Percentiles rank a stretch among this genome's conserved stretches.
phyloP scores from a whole-genome alignment of 2,113 vertebrate species.

The Calyptommatus sinebrachiatus region DNA sequence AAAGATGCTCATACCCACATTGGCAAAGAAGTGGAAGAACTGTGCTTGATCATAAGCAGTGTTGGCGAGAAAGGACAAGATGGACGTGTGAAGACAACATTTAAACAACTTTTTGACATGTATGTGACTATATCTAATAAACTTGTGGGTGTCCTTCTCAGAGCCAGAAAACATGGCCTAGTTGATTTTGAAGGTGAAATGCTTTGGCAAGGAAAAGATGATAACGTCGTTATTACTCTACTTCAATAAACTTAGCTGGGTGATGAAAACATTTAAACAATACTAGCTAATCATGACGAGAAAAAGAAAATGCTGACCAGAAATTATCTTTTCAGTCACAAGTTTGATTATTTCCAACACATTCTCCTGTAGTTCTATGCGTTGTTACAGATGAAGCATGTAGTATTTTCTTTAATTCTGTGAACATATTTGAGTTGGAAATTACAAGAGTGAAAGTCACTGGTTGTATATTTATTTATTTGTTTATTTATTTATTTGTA shows the following conservation, averaged over 20 bases:
- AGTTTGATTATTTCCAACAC: neutral
- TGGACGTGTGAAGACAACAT: slow-evolving; percentile 69
- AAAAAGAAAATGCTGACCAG: neutral
- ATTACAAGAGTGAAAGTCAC: neutral
- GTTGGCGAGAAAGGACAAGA: slow-evolving; percentile 69
- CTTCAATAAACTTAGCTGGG: slow-evolving; percentile 46
- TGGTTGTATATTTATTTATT: neutral
- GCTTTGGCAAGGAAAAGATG: slow-evolving; percentile 91
- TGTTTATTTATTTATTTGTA: too few species aligned
- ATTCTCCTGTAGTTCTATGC: neutral
- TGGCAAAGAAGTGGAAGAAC: slow-evolving; percentile 79
- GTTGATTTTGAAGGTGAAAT: slow-evolving; percentile 89
- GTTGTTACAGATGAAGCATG: neutral
- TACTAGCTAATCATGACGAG: neutral
- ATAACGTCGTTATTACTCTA: slow-evolving; percentile 79
- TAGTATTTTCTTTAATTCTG: neutral
- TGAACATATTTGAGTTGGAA: neutral
- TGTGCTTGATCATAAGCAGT: slow-evolving; percentile 77
- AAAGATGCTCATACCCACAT: slow-evolving; percentile 81
- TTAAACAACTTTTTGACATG: slow-evolving; percentile 82
- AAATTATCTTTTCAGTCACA: neutral
- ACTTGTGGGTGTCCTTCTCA: slow-evolving; percentile 84
- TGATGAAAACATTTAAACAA: neutral
- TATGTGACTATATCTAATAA: slow-evolving; percentile 90
- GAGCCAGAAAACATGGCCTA: slow-evolving; percentile 83